phyloP scores from a whole-genome alignment of 2,113 vertebrate genomes.

The Ondatra zibethicus region DNA sequence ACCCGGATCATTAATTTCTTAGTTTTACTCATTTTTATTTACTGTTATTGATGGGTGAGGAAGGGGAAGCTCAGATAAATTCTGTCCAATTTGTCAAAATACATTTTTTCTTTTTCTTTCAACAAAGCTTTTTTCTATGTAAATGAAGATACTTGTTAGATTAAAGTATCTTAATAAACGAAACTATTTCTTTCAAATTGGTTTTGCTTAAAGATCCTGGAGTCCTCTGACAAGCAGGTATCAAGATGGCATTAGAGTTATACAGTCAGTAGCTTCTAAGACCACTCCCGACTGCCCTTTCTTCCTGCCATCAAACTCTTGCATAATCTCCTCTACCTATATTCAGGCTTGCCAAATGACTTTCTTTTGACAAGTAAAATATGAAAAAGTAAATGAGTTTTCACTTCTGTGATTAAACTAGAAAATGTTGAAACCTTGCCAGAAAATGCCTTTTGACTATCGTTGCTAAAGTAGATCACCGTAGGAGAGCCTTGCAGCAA shows the following conservation, averaged over 20 bases:
- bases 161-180: not conserved
- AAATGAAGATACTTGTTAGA: constrained; percentile 8
- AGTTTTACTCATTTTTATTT: not conserved
- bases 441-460: not conserved
- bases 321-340: not conserved
- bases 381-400: not conserved
- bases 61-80: not conserved
- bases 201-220: not conserved
- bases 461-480: not conserved
- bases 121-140: not conserved
- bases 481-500: not conserved
- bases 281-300: not conserved
- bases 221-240: not conserved
- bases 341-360: not conserved
- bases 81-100: not conserved
- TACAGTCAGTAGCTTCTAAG: not conserved
- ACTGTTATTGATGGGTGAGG: not conserved
- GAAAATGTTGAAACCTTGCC: not conserved
- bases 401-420: not conserved
- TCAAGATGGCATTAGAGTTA: not conserved
- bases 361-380: not conserved
- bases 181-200: not conserved
- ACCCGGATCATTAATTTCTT: not conserved
- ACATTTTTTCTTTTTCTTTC: not conserved
- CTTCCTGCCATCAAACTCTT: not conserved